These are phyloP conservation scores for human DNA, from an alignment of 2,113 vertebrate species.

Conservation along the genomic window GRCh38 chr2:165784001-165784500, in stretches of 20 bases:
- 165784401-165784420: neutral
- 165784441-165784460: neutral
- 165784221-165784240: slow-evolving; percentile 36
- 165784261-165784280: neutral
- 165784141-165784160: slow-evolving; percentile 11
- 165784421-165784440: neutral
- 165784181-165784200: neutral
- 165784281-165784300: slow-evolving; percentile 33
- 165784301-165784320: slow-evolving; percentile 34
- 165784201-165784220: neutral
- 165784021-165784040: neutral
- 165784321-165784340: slow-evolving; percentile 8
- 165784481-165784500: neutral
- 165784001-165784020: neutral
- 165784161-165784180: neutral
- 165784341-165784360: neutral
- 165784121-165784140: neutral
- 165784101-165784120: neutral
- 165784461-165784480: neutral
- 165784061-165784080: slow-evolving; percentile 19
- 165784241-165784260: slow-evolving; percentile 4
- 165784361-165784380: neutral
- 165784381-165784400: neutral
- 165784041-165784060: slow-evolving; percentile 48
- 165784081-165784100: slow-evolving; percentile 10